phyloP scores from a whole-genome alignment of 1,140 invertebrate genomes.

The Drosophila bocqueti region DNA sequence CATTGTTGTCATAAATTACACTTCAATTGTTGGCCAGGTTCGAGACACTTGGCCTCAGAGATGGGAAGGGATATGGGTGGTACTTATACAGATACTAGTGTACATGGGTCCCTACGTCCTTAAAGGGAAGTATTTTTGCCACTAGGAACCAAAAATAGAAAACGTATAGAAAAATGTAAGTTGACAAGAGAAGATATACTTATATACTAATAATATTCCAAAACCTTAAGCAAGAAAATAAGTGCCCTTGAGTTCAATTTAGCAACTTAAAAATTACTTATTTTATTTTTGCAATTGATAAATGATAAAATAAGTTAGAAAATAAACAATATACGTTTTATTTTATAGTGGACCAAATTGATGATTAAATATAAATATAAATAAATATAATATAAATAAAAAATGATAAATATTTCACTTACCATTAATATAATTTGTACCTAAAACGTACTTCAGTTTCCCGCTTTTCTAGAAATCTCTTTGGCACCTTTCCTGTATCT shows the following conservation, averaged over 20 bases:
- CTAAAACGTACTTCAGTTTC: not conserved
- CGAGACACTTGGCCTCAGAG: slow-evolving; percentile 11
- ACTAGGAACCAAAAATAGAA: not conserved
- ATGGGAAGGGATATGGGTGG: not conserved
- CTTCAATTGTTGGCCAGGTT: slow-evolving; percentile 66
- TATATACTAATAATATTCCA: no score
- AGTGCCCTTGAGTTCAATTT: not conserved
- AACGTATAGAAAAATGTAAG: not conserved
- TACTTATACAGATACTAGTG: not conserved
- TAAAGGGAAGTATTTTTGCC: not conserved
- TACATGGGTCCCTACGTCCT: not conserved
- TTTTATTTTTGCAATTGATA: no score
- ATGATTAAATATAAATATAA: not conserved
- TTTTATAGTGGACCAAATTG: no score
- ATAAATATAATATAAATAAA: no score
- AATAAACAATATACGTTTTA: no score
- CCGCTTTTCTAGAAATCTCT: not conserved
- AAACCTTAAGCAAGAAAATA: no score
- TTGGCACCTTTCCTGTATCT: not conserved
- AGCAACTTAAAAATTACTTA: not conserved
- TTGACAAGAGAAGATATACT: not conserved
- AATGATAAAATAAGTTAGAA: no score
- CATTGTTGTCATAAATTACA: slow-evolving; percentile 82
- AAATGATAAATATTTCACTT: no score
- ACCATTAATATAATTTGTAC: not conserved